These are phyloP conservation scores for Drosophila seguyi DNA, from an alignment of 1,140 invertebrate genomes.

Conservation along the genomic window DNA sequence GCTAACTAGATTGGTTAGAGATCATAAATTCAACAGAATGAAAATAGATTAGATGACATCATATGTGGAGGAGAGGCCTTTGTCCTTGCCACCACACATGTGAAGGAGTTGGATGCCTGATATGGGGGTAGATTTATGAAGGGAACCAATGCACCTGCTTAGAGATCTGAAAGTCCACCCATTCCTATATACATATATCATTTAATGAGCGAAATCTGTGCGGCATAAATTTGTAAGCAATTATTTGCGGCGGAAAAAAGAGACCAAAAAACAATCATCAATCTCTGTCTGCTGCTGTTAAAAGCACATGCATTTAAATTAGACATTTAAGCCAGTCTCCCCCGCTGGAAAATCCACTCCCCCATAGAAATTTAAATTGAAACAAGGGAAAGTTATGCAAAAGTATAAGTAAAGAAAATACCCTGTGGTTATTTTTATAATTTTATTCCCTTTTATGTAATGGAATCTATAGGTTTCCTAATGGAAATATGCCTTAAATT, in stretches of 20 bases:
- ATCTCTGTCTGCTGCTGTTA: conserved; percentile 82
- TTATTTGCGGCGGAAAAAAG: conserved; percentile 54
- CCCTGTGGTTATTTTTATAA: background rate
- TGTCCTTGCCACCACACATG: conserved; percentile 43
- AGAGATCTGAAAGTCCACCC: background rate
- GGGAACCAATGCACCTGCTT: conserved; percentile 72
- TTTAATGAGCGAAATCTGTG: conserved; percentile 66
- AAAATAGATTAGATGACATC: conserved; percentile 76
- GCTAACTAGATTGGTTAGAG: conserved; percentile 81
- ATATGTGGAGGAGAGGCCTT: conserved; percentile 36
- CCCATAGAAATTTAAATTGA: conserved; percentile 18
- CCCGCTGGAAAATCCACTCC: conserved; percentile 14
- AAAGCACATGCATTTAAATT: conserved; percentile 85
- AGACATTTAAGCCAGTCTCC: conserved; percentile 78
- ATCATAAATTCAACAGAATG: conserved; percentile 71
- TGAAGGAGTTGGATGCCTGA: conserved; percentile 59
- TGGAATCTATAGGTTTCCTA: rapidly evolving
- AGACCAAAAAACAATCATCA: conserved; percentile 70
- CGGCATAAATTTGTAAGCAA: conserved; percentile 65
- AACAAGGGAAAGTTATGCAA: no score
- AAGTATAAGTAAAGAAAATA: background rate
- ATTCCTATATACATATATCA: conserved; percentile 8
- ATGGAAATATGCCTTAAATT: background rate
- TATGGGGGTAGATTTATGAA: conserved; percentile 53
- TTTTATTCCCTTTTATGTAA: rapidly evolving